A percentile compares a stretch with the other conserved stretches of the same genome.
phyloP scores from a whole-genome alignment of 2,113 vertebrate genomes.

The Symphodus melops region DNA sequence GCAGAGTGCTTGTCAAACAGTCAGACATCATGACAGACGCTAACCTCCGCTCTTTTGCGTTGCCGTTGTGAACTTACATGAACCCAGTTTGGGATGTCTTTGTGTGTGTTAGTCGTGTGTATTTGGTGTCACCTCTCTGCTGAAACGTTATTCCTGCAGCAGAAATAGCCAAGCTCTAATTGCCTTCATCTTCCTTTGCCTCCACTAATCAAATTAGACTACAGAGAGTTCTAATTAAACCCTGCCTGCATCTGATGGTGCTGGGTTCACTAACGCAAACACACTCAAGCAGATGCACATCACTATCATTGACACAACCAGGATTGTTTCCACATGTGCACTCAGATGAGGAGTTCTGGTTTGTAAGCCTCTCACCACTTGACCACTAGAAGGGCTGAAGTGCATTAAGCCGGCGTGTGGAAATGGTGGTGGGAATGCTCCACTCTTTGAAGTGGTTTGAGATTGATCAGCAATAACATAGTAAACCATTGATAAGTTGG shows the following conservation, averaged over 20 bases:
- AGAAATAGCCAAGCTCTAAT: slow-evolving; percentile 75
- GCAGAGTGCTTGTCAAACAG: slow-evolving; percentile 54
- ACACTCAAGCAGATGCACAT: slow-evolving; percentile 27
- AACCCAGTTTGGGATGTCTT: slow-evolving; percentile 41
- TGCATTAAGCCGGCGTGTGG: slow-evolving; percentile 26
- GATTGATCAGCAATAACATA: slow-evolving; percentile 34
- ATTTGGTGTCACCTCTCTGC: slow-evolving; percentile 60
- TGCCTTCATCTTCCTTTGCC: slow-evolving; percentile 73
- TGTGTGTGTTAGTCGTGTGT: slow-evolving; percentile 6
- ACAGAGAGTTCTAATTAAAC: slow-evolving; percentile 79
- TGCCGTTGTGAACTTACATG: slow-evolving; percentile 46
- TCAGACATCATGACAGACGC: slow-evolving; percentile 41
- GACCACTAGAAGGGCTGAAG: slow-evolving; percentile 22
- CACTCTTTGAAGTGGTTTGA: slow-evolving; percentile 28
- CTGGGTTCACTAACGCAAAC: slow-evolving; percentile 33
- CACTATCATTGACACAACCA: slow-evolving; percentile 27
- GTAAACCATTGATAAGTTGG: slow-evolving; percentile 5
- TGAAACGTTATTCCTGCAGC: slow-evolving; percentile 71
- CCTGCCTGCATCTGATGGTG: slow-evolving; percentile 63
- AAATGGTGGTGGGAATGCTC: slow-evolving; percentile 4
- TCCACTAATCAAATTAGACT: slow-evolving; percentile 78
- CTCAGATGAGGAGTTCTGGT: slow-evolving; percentile 27
- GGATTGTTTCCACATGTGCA: slow-evolving; percentile 47
- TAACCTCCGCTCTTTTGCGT: slow-evolving; percentile 62
- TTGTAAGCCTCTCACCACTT: slow-evolving; percentile 37